phyloP scores from a whole-genome alignment of 2,113 vertebrate species.

The Melierax canorus region DNA sequence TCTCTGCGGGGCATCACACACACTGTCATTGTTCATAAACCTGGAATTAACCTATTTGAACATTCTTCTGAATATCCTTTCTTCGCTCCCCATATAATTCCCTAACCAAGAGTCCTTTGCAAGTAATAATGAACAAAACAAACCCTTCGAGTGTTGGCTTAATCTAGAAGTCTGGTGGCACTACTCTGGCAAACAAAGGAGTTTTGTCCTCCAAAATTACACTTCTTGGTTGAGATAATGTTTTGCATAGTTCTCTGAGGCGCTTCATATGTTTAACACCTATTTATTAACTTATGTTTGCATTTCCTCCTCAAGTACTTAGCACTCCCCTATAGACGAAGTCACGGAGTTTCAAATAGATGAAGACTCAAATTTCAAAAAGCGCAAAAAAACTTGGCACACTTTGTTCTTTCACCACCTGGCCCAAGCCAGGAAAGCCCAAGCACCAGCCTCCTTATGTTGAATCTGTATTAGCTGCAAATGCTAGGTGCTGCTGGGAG shows the following conservation, averaged over 20 bases:
- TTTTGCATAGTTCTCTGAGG: neutral
- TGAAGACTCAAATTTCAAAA: neutral
- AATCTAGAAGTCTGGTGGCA: neutral
- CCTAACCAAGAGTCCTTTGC: neutral
- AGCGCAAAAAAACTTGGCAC: neutral
- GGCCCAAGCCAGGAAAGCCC: neutral
- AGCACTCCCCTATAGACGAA: neutral
- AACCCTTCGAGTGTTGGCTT: neutral
- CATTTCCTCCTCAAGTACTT: neutral
- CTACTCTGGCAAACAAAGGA: neutral
- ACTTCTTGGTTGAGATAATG: neutral
- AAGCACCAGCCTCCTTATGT: neutral
- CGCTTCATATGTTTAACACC: neutral
- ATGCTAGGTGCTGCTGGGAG: neutral
- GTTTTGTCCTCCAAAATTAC: neutral
- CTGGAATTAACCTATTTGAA: neutral
- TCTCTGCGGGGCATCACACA: neutral
- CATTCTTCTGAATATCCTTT: neutral
- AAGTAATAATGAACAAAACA: neutral
- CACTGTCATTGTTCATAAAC: neutral
- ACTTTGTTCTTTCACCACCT: neutral
- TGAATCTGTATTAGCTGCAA: neutral
- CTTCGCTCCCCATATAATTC: neutral
- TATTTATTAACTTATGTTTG: neutral
- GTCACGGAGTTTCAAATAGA: neutral